Conservation (phyloP, 2,113 vertebrate genomes). For the Gila orcuttii region DNA sequence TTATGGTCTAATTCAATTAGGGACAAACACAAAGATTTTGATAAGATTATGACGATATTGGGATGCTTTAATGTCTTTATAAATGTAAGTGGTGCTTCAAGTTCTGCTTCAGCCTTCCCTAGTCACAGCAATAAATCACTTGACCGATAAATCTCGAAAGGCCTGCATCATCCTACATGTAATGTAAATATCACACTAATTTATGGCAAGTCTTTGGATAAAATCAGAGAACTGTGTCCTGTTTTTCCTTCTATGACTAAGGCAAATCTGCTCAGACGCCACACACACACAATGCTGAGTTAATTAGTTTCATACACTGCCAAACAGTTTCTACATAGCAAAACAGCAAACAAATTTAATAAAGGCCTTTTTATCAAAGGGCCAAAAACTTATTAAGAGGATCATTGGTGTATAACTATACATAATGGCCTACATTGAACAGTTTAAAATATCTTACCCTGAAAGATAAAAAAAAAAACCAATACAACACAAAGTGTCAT, state of each 20-base stretch:
- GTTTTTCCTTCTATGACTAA: neutral
- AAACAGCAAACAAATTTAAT: slow-evolving; percentile 8
- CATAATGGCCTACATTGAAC: slow-evolving; percentile 57
- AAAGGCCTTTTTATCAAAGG: slow-evolving; percentile 30
- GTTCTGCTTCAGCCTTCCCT: neutral
- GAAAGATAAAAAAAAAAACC: slow-evolving; percentile 3
- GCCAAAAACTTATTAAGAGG: neutral
- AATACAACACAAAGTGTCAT: slow-evolving; percentile 36
- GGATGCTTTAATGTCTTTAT: slow-evolving; percentile 24
- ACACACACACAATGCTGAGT: neutral
- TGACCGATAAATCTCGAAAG: neutral
- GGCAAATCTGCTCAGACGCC: neutral
- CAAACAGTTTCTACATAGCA: neutral
- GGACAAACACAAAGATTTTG: slow-evolving; percentile 14
- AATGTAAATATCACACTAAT: slow-evolving; percentile 4
- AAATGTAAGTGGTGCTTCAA: slow-evolving; percentile 25
- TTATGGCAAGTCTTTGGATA: neutral
- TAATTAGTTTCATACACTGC: neutral
- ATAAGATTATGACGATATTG: slow-evolving; percentile 31
- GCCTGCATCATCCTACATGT: neutral
- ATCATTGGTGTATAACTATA: neutral
- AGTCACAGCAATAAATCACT: slow-evolving; percentile 22
- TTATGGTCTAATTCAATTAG: slow-evolving; percentile 32
- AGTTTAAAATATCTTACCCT: slow-evolving; percentile 48
- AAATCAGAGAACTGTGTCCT: neutral